These are phyloP conservation scores for Trichonephila inaurata DNA, from an alignment of 1,140 invertebrate genomes.

Conservation along the genomic window DNA sequence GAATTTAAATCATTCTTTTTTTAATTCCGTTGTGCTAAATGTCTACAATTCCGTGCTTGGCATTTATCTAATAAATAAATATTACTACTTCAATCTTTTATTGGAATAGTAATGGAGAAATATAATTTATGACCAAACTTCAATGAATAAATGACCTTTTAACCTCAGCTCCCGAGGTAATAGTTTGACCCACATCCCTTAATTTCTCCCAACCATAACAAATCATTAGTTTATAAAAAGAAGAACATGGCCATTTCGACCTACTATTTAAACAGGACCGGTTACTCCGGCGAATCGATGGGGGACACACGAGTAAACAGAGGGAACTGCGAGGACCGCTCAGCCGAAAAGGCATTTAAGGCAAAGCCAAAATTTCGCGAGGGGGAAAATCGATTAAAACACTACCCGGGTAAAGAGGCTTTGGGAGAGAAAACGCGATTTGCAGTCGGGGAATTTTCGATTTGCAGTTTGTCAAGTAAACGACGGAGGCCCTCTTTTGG, in stretches of 20 bases:
- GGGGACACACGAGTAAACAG: neutral
- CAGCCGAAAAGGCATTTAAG: neutral
- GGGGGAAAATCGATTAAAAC: neutral
- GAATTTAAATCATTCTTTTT: too few relatives aligned
- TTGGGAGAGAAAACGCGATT: neutral
- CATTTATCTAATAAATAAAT: too few relatives aligned
- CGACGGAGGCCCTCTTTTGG: neutral
- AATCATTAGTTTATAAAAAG: too few relatives aligned
- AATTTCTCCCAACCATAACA: too few relatives aligned
- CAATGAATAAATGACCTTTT: too few relatives aligned
- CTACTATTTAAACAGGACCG: neutral
- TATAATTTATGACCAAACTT: too few relatives aligned
- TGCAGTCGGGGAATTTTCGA: neutral
- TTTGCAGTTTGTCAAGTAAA: constrained; percentile 28
- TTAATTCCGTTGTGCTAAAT: too few relatives aligned
- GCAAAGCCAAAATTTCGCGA: neutral
- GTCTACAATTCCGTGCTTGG: too few relatives aligned
- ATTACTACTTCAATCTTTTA: too few relatives aligned
- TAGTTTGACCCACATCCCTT: too few relatives aligned
- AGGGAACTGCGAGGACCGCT: neutral
- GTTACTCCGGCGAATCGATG: neutral
- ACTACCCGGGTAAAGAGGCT: neutral
- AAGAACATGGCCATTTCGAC: neutral
- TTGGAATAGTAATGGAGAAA: too few relatives aligned
- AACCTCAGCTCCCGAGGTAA: too few relatives aligned